Conservation (phyloP, 53 echinoderm and acorn worm species). For the Crossaster papposus region DNA sequence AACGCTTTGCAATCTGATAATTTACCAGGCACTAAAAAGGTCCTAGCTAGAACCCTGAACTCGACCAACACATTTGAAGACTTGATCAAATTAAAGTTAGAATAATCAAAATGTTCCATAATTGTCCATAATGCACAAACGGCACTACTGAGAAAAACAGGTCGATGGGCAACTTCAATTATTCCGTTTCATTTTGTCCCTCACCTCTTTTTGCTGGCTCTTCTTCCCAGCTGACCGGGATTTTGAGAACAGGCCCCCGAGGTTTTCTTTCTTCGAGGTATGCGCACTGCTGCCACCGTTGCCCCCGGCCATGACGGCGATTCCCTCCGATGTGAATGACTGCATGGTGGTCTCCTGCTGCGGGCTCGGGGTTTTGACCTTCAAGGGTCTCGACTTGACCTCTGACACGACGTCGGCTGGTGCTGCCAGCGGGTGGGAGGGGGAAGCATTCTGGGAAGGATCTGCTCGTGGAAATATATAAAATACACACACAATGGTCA, state of each 20-base stretch:
- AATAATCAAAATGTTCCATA: no score
- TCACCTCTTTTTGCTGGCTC: slow-evolving; percentile 62
- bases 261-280: slow-evolving; percentile 24
- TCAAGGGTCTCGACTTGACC: slow-evolving; percentile 66
- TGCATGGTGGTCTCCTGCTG: slow-evolving; percentile 52
- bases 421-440: slow-evolving; percentile 74
- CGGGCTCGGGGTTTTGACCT: slow-evolving; percentile 43
- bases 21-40: no score
- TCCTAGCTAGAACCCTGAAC: no score
- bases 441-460: not conserved
- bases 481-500: not conserved
- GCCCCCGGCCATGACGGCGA: not conserved
- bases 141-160: no score
- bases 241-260: slow-evolving; percentile 37
- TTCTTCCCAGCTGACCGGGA: slow-evolving; percentile 38
- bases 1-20: no score
- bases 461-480: not conserved
- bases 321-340: slow-evolving; percentile 24
- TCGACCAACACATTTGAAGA: no score
- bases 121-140: no score
- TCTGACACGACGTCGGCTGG: slow-evolving; percentile 62
- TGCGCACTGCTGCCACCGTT: not conserved
- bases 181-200: no score
- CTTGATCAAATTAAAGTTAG: no score
- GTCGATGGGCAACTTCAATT: no score